Evolutionary conservation across 2,113 vertebrate genomes (phyloP).

Genomic region (Motacilla alba): DNA sequence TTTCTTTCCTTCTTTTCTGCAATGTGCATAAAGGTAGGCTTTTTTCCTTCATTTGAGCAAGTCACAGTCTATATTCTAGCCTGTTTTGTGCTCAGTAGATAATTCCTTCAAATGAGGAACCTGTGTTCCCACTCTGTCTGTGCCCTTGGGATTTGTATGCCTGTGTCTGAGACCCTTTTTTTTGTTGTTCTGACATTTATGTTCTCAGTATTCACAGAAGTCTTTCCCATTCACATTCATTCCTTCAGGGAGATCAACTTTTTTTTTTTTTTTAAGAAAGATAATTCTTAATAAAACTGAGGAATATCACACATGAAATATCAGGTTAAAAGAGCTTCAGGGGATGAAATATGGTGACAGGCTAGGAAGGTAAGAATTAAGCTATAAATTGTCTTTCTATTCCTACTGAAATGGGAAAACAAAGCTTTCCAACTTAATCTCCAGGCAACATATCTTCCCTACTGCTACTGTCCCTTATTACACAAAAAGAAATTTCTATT

Average conservation of each 20-base stretch:
- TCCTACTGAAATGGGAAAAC: background rate
- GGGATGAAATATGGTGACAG: background rate
- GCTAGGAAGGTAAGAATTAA: background rate
- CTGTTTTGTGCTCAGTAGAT: background rate
- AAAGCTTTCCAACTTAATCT: background rate
- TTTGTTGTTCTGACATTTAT: background rate
- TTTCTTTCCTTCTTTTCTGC: background rate
- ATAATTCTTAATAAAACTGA: background rate
- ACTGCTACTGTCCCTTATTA: background rate
- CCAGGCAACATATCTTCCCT: background rate
- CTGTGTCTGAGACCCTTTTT: background rate
- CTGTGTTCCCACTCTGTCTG: background rate
- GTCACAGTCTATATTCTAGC: background rate
- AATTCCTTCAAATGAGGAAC: background rate
- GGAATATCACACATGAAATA: background rate
- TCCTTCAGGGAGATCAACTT: background rate
- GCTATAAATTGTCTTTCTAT: background rate
- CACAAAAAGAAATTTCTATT: background rate
- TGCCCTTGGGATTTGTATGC: background rate
- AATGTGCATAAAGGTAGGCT: background rate
- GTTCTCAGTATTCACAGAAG: background rate
- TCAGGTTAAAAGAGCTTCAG: background rate
- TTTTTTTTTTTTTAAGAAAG: background rate
- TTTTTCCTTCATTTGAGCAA: background rate
- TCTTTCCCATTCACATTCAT: background rate